These are phyloP conservation scores for Cotesia congregata DNA, from an alignment of 2,888 invertebrate genomes.

Conservation along the genomic window DNA sequence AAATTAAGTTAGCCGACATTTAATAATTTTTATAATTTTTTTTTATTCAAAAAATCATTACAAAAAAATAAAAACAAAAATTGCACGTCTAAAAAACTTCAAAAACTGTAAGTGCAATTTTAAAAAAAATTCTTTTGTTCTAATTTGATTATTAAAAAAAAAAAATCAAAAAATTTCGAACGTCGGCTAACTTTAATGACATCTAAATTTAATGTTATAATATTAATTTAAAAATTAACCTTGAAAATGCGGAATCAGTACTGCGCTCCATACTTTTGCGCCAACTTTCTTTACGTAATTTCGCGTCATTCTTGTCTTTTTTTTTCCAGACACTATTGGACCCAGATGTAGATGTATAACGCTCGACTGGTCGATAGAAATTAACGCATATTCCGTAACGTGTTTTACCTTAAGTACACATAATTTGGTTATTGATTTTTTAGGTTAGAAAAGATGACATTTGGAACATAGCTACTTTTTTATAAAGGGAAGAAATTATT, in stretches of 20 bases:
- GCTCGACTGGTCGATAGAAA: conserved; percentile 94
- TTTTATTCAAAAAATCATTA: too few species aligned
- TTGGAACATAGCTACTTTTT: background rate
- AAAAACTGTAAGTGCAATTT: too few species aligned
- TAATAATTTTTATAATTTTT: too few species aligned
- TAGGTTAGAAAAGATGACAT: background rate
- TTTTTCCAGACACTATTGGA: conserved; percentile 65
- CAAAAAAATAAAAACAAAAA: too few species aligned
- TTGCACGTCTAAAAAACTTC: too few species aligned
- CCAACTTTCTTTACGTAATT: conserved; percentile 88
- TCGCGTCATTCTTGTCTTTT: conserved; percentile 72
- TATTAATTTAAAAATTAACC: conserved; percentile 74
- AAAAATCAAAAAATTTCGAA: too few species aligned
- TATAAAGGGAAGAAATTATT: too few species aligned
- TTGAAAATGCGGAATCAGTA: conserved; percentile 93
- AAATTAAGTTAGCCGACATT: too few species aligned
- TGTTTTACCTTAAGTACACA: conserved; percentile 77
- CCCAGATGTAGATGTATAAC: conserved; percentile 69
- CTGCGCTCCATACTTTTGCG: conserved; percentile 92
- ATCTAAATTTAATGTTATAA: background rate
- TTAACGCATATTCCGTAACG: conserved; percentile 98
- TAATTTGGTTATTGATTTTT: conserved; percentile 25
- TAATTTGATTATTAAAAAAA: too few species aligned
- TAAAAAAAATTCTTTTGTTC: too few species aligned
- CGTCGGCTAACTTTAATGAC: too few species aligned